These are phyloP conservation scores for Oxygymnocypris stewartii DNA, from an alignment of 2,113 vertebrate genomes.

Conservation along the genomic window DNA sequence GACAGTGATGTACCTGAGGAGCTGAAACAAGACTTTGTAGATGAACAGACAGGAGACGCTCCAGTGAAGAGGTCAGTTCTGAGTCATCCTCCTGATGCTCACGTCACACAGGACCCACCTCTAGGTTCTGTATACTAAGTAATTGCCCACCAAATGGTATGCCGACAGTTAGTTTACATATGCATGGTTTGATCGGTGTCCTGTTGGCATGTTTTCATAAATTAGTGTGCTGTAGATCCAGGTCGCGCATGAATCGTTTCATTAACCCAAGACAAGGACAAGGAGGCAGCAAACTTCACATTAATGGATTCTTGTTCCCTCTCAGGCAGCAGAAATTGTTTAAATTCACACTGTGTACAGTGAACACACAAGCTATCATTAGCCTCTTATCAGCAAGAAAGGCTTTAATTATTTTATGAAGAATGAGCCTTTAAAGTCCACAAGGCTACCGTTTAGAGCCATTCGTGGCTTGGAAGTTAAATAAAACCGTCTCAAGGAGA, in stretches of 20 bases:
- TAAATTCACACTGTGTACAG: conserved; percentile 42
- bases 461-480: conserved; percentile 33
- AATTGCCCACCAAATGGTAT: not conserved
- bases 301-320: conserved; percentile 4
- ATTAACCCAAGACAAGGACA: not conserved
- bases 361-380: conserved; percentile 42
- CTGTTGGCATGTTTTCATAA: not conserved
- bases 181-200: not conserved
- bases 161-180: not conserved
- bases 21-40: conserved; percentile 94
- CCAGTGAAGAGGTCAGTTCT: conserved; percentile 88
- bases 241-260: not conserved
- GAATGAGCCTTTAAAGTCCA: conserved; percentile 48
- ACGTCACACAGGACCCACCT: not conserved
- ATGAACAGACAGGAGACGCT: conserved; percentile 94
- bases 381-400: conserved; percentile 35
- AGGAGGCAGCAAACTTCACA: conserved; percentile 13
- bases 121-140: not conserved
- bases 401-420: conserved; percentile 52
- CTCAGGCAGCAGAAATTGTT: conserved; percentile 5
- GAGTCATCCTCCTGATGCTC: not conserved
- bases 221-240: not conserved
- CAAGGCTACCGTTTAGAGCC: conserved; percentile 18
- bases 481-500: conserved; percentile 25
- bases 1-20: conserved; percentile 97